Evolutionary conservation across 2,888 invertebrate species (phyloP).

Genomic region (Drosophila helvetica): DNA sequence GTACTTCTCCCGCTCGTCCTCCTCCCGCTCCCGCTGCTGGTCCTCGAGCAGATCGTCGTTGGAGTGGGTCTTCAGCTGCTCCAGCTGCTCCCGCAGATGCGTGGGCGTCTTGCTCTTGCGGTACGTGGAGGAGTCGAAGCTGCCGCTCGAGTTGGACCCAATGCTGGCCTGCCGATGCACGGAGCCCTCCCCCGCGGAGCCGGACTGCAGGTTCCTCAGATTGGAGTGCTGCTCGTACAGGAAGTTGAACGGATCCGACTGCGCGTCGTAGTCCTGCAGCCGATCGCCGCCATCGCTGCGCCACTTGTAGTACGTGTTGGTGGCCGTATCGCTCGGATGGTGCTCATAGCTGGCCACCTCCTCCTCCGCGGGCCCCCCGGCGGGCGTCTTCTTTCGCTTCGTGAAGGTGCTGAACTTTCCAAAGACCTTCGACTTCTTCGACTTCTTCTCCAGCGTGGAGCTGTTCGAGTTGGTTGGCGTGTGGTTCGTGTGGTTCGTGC

Average conservation of each 20-base stretch:
- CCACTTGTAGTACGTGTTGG: slow-evolving; percentile 82
- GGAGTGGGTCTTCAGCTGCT: slow-evolving; percentile 75
- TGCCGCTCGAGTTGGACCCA: slow-evolving; percentile 58
- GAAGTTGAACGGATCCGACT: slow-evolving; percentile 82
- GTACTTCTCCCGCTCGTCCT: slow-evolving; percentile 79
- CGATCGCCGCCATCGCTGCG: slow-evolving; percentile 76
- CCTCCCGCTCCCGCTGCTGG: slow-evolving; percentile 56
- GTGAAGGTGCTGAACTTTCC: slow-evolving; percentile 83
- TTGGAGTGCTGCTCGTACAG: slow-evolving; percentile 81
- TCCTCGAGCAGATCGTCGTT: slow-evolving; percentile 58
- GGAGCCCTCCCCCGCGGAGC: slow-evolving; percentile 25
- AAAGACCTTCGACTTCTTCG: slow-evolving; percentile 80
- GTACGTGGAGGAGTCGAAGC: slow-evolving; percentile 81
- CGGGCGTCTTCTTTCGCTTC: slow-evolving; percentile 79
- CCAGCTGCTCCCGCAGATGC: slow-evolving; percentile 78
- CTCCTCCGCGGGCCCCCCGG: slow-evolving; percentile 60
- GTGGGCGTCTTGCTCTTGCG: slow-evolving; percentile 79
- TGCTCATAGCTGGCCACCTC: slow-evolving; percentile 70
- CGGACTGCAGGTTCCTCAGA: slow-evolving; percentile 58
- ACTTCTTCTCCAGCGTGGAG: slow-evolving; percentile 78
- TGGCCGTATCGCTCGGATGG: slow-evolving; percentile 81
- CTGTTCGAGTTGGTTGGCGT: slow-evolving; percentile 57
- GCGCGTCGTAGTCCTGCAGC: slow-evolving; percentile 77
- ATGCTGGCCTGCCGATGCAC: slow-evolving; percentile 55
- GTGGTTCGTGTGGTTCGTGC: slow-evolving; percentile 67